Evolutionary conservation across 1,140 invertebrate genomes (phyloP), one percentile per base, ranked within the genome.

Genomic region (Protaetia brevitarsis): DNA sequence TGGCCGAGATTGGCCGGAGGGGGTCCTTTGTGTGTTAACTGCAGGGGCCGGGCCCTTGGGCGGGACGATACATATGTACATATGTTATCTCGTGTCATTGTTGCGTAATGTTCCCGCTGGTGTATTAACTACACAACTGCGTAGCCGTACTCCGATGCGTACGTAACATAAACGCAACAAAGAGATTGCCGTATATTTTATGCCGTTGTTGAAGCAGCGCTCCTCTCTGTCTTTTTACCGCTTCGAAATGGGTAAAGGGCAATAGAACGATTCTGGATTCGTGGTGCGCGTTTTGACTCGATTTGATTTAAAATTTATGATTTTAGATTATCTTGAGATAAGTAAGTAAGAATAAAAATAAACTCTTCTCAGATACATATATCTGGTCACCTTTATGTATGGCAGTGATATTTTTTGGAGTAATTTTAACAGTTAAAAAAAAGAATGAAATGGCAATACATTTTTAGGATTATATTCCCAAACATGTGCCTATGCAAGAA

Each of bases 11-110:
- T 72, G 67, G 71, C 61, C 64, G 61, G 67, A 65, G 69, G 71
- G 71, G 68, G 65, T 63, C 67, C 65, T 72, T 72, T 72, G 71
- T 72, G 67, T 69, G 69, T 41, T 72, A 72, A 72, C 71, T 70
- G 69, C 65, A 67, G 71, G 71, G 71, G 71, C 69, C 68, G 71
- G 56, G 71, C 69, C 71, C 71, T 66, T 68, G 69, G 71, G 71
- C 71, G 71, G 69, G 65, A 68, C 62, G 58, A 67, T 71, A 71
- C 68, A 68, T 71, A 71, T 66, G 68, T 69, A 71, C 68, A 69
- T 69, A 71, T 68, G 67, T 71, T 71, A 66, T 68, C 64, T 51
- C 26, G 41, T 51, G 41, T 51, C 41, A 59, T 59, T 31, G 57
- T 59, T 59, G 26, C 57, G 57, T 59, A 59, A 59, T 59, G 29